phyloP scores from a whole-genome alignment of 2,113 vertebrate species.

The Carollia perspicillata region DNA sequence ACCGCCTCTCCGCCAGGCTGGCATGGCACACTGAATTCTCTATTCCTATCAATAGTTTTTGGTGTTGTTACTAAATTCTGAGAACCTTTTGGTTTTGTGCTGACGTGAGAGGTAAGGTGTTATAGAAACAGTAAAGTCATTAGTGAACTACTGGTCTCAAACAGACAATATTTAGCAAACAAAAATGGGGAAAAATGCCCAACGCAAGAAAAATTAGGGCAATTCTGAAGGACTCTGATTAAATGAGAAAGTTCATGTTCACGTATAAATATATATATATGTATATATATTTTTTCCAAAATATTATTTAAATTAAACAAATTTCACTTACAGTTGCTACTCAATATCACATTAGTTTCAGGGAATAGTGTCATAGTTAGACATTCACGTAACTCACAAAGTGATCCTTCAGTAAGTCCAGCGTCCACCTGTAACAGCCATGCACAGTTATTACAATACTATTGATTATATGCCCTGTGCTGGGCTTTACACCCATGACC shows the following conservation, averaged over 20 bases:
- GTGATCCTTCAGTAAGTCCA: no score
- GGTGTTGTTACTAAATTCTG: not conserved
- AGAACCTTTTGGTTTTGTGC: not conserved
- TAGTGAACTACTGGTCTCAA: not conserved
- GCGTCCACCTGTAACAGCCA: no score
- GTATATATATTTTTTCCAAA: no score
- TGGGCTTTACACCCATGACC: no score
- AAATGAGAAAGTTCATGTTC: not conserved
- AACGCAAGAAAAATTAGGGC: not conserved
- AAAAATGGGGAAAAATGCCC: rapidly evolving
- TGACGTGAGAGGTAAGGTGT: not conserved
- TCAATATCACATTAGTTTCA: no score
- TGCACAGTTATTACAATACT: no score
- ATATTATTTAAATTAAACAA: no score
- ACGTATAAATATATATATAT: not conserved
- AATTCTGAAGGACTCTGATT: not conserved
- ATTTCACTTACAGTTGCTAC: no score
- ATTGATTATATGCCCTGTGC: no score
- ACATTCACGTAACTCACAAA: no score
- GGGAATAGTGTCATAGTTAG: no score
- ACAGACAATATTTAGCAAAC: not conserved
- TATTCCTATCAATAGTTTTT: conserved; percentile 56
- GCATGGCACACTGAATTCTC: conserved; percentile 64
- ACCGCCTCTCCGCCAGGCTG: conserved; percentile 65
- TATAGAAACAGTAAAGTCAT: not conserved